phyloP scores from a whole-genome alignment of 2,797 vertebrate genomes.

The Poecilia picta region DNA sequence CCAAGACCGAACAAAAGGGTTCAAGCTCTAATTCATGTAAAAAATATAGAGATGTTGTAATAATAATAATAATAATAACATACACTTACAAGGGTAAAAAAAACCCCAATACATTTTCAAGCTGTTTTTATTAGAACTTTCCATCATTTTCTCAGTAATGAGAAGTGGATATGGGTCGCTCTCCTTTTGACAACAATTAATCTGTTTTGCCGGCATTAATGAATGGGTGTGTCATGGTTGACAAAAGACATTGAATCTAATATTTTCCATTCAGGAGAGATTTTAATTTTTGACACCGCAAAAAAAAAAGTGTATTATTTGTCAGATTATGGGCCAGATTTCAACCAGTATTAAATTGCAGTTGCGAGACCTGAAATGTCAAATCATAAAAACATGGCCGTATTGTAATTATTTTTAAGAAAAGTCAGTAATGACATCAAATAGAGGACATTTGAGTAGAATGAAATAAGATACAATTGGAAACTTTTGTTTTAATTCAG shows the following conservation, averaged over 20 bases:
- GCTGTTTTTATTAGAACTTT: not conserved
- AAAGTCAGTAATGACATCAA: not conserved
- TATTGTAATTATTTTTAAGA: not conserved
- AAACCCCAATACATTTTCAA: not conserved
- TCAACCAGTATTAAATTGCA: not conserved
- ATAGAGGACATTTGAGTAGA: not conserved
- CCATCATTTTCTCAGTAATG: too few relatives aligned
- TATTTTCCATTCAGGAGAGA: not conserved
- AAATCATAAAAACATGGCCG: not conserved
- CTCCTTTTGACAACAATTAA: not conserved
- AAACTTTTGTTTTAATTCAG: not conserved
- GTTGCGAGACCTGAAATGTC: not conserved
- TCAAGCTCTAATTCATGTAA: too few relatives aligned
- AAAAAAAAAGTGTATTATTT: not conserved
- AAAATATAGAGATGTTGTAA: too few relatives aligned
- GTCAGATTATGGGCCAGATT: not conserved
- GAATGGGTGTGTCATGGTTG: not conserved
- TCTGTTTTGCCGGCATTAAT: not conserved
- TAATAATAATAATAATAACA: too few relatives aligned
- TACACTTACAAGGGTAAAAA: not conserved
- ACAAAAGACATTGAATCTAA: not conserved
- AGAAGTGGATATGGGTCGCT: not conserved
- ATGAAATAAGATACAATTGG: not conserved
- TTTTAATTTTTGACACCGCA: not conserved
- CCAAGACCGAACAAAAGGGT: too few relatives aligned